Evolutionary conservation across 2,888 invertebrate species (phyloP), one percentile per base, ranked within the genome.

Genomic region (Phengaris alcon): DNA sequence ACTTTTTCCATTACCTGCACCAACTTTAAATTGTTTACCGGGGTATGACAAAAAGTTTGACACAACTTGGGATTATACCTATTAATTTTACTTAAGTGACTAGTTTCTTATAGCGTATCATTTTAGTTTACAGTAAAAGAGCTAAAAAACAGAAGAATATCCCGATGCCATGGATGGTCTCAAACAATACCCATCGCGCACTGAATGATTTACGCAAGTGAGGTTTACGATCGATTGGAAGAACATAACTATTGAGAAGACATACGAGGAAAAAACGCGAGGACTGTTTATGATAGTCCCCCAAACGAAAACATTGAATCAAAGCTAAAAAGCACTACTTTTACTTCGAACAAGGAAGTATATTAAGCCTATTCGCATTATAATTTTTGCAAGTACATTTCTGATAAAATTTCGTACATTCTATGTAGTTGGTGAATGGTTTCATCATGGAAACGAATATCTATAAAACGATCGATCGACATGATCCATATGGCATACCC

Each of bases 1-100:
- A 79, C 77, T 78, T 77, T 78, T 78, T 77, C 75, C 76, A 77
- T 78, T 77, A 76, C 77, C 77, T 64, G 76, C 35, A 74, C 64
- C 59, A 55, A 74, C 68, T 68, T 74, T 13, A 74, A 69, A 73
- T 57, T 69, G 55, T 51, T 64, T 48, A 74, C 15, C 12, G 59
- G 51, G 48, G 10, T 74, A 35, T 44, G 64, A 6, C 64, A 35
- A 64, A 35, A 64, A 64, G 64, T 44, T 64, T 35, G 5, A 44
- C 64, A 64, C 35, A 64, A 64, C 64, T 35, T 22, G 54, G 2
- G 22, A 51, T 12, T 72, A 9, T 22, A 22, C 22, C 22, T 22
- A 72, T 72, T 13, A 22, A 22, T 64, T 64, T 64, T 64, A 44
- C 0, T 64, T 12, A 64, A 64, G 44, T 13, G 35, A 44, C 35